phyloP scores from a whole-genome alignment of 2,113 vertebrate species.

The Protobothrops mucrosquamatus region DNA sequence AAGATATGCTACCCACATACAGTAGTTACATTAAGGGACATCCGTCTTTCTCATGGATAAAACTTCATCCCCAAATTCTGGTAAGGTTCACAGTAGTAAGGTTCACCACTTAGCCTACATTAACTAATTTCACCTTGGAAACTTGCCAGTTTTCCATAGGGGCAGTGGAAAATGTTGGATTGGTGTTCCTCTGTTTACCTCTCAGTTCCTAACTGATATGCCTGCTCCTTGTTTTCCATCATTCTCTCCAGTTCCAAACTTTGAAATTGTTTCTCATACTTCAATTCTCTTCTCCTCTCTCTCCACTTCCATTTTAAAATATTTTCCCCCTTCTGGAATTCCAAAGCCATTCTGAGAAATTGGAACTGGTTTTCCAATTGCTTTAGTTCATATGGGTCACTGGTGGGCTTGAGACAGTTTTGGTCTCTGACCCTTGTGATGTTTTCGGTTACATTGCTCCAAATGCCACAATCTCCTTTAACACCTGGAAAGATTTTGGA shows the following conservation, averaged over 20 bases:
- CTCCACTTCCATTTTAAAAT: background rate
- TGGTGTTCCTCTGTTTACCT: background rate
- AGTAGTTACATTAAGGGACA: background rate
- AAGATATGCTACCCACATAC: background rate
- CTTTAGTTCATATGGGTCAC: background rate
- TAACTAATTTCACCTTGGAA: background rate
- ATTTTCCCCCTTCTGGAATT: background rate
- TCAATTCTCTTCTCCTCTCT: background rate
- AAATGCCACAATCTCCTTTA: constrained; percentile 35
- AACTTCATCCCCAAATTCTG: background rate
- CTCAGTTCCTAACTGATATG: background rate
- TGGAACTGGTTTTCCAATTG: background rate
- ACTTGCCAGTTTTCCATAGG: background rate
- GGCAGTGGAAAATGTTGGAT: background rate
- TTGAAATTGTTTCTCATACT: background rate
- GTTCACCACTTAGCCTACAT: background rate
- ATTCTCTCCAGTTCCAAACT: background rate
- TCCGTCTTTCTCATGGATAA: too few relatives aligned
- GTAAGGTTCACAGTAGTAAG: background rate
- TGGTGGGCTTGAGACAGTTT: background rate
- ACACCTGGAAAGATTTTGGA: constrained; percentile 32
- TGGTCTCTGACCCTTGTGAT: background rate
- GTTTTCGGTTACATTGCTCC: background rate
- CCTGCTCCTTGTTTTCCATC: background rate
- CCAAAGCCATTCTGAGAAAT: background rate